Conservation (phyloP, 2,797 vertebrate species). For the Hybognathus amarus region DNA sequence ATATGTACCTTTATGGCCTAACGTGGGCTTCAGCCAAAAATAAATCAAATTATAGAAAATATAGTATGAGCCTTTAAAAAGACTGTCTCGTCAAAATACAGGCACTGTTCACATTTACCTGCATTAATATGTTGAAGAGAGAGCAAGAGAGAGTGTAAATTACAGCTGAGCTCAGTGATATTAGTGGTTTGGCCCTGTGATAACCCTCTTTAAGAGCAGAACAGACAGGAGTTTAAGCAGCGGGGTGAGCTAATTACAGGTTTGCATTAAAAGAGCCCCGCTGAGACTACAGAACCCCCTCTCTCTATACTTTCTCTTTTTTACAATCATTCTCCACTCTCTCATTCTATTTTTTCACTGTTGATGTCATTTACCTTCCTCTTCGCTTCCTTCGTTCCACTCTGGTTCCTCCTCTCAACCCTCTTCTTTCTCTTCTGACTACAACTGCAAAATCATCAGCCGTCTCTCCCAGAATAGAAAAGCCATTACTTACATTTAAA, state of each 20-base stretch:
- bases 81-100: not conserved
- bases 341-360: not conserved
- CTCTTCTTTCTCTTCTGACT: constrained; percentile 12
- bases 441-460: constrained; percentile 19
- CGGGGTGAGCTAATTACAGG: constrained; percentile 44
- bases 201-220: constrained; percentile 36
- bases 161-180: constrained; percentile 14
- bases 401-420: constrained; percentile 7
- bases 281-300: not conserved
- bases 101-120: not conserved
- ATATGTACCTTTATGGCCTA: not conserved
- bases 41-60: not conserved
- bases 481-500: constrained; percentile 56
- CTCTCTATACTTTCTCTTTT: not conserved
- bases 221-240: constrained; percentile 35
- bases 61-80: not conserved
- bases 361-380: constrained; percentile 15
- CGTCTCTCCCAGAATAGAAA: constrained; percentile 52
- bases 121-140: not conserved
- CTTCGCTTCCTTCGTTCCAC: constrained; percentile 5
- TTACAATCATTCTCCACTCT: not conserved
- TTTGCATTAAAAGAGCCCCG: constrained; percentile 18
- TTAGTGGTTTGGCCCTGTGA: constrained; percentile 18
- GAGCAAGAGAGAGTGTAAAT: not conserved
- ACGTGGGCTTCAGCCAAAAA: not conserved